phyloP scores from a whole-genome alignment of 2,888 invertebrate genomes.

The Nymphalis polychloros region DNA sequence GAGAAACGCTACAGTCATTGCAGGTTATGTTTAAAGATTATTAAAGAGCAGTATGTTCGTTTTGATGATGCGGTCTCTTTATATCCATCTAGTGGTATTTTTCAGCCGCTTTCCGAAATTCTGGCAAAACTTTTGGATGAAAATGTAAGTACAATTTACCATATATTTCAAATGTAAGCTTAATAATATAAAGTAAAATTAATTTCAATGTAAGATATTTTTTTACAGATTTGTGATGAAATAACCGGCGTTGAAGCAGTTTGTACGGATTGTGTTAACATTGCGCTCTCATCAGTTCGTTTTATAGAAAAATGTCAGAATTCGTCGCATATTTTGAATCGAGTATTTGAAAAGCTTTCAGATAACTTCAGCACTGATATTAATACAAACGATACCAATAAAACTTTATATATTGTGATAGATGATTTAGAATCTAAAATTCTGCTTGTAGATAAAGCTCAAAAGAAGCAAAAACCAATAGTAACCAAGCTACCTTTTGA shows the following conservation, averaged over 20 bases:
- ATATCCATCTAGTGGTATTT: constrained; percentile 42
- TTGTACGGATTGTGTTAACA: constrained; percentile 60
- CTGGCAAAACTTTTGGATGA: constrained; percentile 52
- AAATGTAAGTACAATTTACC: constrained; percentile 47
- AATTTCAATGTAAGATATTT: background rate
- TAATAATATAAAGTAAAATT: background rate
- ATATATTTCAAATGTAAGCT: background rate
- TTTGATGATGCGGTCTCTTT: constrained; percentile 58
- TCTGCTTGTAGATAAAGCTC: constrained; percentile 49
- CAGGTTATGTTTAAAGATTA: constrained; percentile 67
- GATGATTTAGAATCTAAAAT: constrained; percentile 52
- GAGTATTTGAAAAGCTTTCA: constrained; percentile 54
- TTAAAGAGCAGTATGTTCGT: constrained; percentile 56
- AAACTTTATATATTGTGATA: constrained; percentile 56
- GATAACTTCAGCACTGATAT: constrained; percentile 49
- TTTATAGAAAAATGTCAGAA: constrained; percentile 56
- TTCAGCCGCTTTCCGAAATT: constrained; percentile 50
- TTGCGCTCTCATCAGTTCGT: constrained; percentile 49
- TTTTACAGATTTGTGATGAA: constrained; percentile 60
- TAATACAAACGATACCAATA: constrained; percentile 44
- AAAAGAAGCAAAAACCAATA: constrained; percentile 31
- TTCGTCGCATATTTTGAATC: constrained; percentile 53
- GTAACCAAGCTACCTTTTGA: constrained; percentile 38
- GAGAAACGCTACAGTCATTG: constrained; percentile 65
- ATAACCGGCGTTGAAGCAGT: constrained; percentile 65